phyloP scores from a whole-genome alignment of 2,888 invertebrate species.

The Pyrochroa serraticornis region DNA sequence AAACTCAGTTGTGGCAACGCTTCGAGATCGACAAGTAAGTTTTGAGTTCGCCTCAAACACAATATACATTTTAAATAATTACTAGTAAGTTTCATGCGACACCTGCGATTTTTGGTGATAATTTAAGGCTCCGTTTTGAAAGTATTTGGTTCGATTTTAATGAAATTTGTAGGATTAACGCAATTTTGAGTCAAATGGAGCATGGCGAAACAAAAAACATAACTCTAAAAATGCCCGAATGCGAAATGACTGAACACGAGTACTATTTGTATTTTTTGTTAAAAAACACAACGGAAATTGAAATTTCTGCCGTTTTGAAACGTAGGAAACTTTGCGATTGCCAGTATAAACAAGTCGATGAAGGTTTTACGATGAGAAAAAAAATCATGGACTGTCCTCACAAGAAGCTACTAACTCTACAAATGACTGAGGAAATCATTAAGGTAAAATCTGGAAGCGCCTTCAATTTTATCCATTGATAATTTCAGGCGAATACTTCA shows the following conservation, averaged over 20 bases:
- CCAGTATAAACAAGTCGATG: conserved; percentile 36
- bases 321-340: conserved; percentile 53
- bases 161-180: conserved; percentile 46
- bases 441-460: conserved; percentile 39
- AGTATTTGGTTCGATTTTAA: background rate
- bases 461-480: conserved; percentile 1
- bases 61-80: too few species aligned
- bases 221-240: conserved; percentile 47
- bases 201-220: conserved; percentile 40
- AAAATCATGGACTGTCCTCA: conserved; percentile 53
- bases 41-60: background rate
- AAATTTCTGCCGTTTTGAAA: conserved; percentile 45
- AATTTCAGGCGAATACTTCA: conserved; percentile 39
- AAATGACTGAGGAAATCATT: conserved; percentile 44
- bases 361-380: conserved; percentile 44
- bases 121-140: too few species aligned
- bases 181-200: conserved; percentile 39
- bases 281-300: conserved; percentile 46
- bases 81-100: too few species aligned
- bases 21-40: conserved; percentile 55
- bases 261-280: conserved; percentile 47
- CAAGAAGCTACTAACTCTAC: conserved; percentile 46
- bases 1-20: conserved; percentile 54
- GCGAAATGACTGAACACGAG: conserved; percentile 40
- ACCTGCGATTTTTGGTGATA: background rate